These are phyloP conservation scores for Epizoanthus scotinus DNA, from an alignment of 92 coral and sea anemone species.

Conservation along the genomic window DNA sequence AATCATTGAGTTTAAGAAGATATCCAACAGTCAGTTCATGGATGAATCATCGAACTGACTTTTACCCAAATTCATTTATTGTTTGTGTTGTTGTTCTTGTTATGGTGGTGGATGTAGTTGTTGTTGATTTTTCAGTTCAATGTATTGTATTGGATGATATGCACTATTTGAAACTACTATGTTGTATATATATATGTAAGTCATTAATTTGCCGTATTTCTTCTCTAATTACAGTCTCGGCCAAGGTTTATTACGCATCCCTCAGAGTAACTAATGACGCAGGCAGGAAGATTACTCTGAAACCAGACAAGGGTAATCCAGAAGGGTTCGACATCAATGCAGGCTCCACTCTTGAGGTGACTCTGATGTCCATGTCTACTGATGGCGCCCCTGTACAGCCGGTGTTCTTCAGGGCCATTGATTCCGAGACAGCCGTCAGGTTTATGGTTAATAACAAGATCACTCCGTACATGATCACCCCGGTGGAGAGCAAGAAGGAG, in stretches of 20 bases:
- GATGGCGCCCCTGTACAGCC: slow-evolving; percentile 85
- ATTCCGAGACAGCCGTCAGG: slow-evolving; percentile 67
- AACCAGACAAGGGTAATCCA: slow-evolving; percentile 91
- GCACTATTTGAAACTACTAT: no score
- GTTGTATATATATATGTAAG: background rate
- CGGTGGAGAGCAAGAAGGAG: slow-evolving; percentile 80
- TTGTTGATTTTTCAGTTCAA: no score
- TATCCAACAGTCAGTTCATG: no score
- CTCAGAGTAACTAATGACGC: slow-evolving; percentile 92
- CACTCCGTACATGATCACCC: slow-evolving; percentile 73
- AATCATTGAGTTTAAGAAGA: no score
- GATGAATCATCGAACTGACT: no score
- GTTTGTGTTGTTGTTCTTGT: no score
- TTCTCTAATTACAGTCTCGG: slow-evolving; percentile 68
- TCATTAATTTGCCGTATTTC: background rate
- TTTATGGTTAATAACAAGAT: slow-evolving; percentile 85
- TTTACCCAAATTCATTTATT: no score
- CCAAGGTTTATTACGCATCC: slow-evolving; percentile 93
- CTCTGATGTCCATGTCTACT: slow-evolving; percentile 96
- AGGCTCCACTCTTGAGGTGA: slow-evolving; percentile 89
- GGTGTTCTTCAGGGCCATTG: slow-evolving; percentile 82
- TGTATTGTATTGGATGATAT: no score
- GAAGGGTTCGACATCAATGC: slow-evolving; percentile 81
- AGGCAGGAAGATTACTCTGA: slow-evolving; percentile 81
- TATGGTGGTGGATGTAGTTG: no score